These are phyloP conservation scores for Carduelis carduelis DNA, from an alignment of 2,797 vertebrate species.

Conservation along the genomic window DNA sequence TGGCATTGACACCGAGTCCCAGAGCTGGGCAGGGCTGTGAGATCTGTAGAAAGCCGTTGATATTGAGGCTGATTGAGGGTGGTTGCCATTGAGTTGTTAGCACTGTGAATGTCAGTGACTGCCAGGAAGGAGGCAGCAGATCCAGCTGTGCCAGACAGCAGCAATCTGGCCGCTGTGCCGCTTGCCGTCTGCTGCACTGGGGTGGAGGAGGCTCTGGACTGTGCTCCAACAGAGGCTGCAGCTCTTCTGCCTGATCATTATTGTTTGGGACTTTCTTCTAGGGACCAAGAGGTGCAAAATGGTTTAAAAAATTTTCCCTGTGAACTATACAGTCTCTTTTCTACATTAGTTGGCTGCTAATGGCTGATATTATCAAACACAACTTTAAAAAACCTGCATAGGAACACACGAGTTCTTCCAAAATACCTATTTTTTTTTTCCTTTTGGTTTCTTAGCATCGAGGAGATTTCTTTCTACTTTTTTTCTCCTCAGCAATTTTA, in stretches of 20 bases:
- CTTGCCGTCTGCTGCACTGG: rapidly evolving
- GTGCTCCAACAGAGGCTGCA: not conserved
- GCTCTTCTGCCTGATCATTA: not conserved
- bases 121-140: not conserved
- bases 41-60: not conserved
- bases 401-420: not conserved
- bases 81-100: not conserved
- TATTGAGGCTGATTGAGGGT: not conserved
- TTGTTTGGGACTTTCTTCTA: not conserved
- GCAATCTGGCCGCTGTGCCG: rapidly evolving
- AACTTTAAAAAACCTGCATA: not conserved
- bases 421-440: not conserved
- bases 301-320: not conserved
- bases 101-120: not conserved
- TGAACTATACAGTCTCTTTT: not conserved
- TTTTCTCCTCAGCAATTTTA: not conserved
- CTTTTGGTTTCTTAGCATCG: not conserved
- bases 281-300: not conserved
- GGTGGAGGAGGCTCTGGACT: not conserved
- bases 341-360: not conserved
- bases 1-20: not conserved
- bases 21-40: not conserved
- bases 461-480: not conserved
- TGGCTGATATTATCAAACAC: not conserved
- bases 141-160: not conserved